A percentile compares a stretch with the other conserved stretches of the same genome.
Conservation (phyloP, 2,113 vertebrate genomes). For the Zosterops pallidus region DNA sequence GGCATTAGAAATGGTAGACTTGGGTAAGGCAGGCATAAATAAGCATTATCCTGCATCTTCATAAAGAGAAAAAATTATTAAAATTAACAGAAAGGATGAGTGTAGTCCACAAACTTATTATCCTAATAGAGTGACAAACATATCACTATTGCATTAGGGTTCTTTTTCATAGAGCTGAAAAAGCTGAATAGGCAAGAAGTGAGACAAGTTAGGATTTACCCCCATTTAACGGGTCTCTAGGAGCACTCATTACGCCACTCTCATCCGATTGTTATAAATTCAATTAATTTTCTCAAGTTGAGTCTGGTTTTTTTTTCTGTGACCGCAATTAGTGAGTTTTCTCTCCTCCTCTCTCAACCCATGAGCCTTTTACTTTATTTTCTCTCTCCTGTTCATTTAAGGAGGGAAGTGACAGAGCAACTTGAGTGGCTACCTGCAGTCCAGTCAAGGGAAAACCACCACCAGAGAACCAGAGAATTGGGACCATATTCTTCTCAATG, state of each 20-base stretch:
- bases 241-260: not conserved
- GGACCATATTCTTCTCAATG: not conserved
- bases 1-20: not conserved
- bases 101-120: not conserved
- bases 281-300: not conserved
- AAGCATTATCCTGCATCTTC: not conserved
- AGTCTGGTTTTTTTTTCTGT: not conserved
- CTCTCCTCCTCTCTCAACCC: not conserved
- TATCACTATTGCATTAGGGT: not conserved
- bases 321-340: not conserved
- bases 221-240: not conserved
- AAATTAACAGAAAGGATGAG: not conserved
- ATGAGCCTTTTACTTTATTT: not conserved
- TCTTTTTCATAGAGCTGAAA: not conserved
- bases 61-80: not conserved
- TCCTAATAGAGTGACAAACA: not conserved
- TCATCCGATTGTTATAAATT: not conserved
- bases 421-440: not conserved
- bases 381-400: not conserved
- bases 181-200: not conserved
- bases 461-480: not conserved
- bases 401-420: too few relatives aligned
- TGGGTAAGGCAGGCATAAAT: not conserved
- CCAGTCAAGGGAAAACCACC: not conserved
- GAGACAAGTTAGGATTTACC: not conserved